Evolutionary conservation across 2,888 invertebrate genomes (phyloP).

Genomic region (Drosophila acutilabella): DNA sequence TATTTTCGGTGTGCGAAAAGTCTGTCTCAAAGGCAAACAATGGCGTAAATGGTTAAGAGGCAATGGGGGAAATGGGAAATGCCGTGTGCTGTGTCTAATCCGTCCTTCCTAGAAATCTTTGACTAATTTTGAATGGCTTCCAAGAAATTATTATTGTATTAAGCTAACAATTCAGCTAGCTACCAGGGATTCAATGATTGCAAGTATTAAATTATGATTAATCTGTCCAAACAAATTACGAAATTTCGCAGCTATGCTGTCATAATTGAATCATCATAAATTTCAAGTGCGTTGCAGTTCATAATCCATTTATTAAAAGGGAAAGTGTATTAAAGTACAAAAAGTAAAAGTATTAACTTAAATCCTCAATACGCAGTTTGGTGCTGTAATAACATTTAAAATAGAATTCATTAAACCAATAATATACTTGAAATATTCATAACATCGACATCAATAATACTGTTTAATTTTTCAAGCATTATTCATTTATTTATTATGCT

Average conservation of each 20-base stretch:
- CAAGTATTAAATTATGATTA: conserved; percentile 11
- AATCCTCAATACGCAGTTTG: background rate
- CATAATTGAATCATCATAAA: background rate
- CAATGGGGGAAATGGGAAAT: background rate
- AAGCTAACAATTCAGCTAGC: background rate
- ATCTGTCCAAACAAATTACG: background rate
- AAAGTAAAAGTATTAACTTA: background rate
- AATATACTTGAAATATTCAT: background rate
- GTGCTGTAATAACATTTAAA: background rate
- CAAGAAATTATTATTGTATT: background rate
- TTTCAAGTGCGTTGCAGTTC: no score
- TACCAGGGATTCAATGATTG: conserved; percentile 4
- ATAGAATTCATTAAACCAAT: background rate
- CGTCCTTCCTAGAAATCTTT: conserved; percentile 8
- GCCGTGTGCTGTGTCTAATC: background rate
- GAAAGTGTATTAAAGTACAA: background rate
- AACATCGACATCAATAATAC: background rate
- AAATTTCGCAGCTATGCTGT: no score
- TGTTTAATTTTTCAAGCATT: background rate
- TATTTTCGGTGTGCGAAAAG: conserved; percentile 51
- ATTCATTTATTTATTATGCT: background rate
- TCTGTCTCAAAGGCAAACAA: conserved; percentile 20
- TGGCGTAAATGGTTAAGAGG: background rate
- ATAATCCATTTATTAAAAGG: conserved; percentile 4
- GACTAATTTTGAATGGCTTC: conserved; percentile 54